phyloP scores from a whole-genome alignment of 2,113 vertebrate genomes.

The Hepsetus odoe region DNA sequence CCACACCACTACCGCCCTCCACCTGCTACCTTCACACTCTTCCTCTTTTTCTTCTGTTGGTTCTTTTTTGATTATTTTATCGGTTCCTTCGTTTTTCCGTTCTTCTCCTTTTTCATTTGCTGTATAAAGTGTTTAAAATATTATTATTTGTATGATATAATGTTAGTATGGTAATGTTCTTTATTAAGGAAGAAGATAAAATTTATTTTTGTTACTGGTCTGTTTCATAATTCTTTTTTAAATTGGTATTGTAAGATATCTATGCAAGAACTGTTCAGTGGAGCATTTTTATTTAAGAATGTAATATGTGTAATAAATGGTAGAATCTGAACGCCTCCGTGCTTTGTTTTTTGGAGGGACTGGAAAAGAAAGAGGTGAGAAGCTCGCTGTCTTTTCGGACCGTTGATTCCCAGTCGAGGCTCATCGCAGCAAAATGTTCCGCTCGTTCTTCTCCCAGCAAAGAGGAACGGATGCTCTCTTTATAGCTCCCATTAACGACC shows the following conservation, averaged over 20 bases:
- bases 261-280: constrained; percentile 99
- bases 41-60: constrained; percentile 79
- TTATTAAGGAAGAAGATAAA: constrained; percentile 99
- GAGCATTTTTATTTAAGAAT: constrained; percentile 99
- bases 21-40: constrained; percentile 80
- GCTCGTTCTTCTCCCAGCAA: constrained; percentile 39
- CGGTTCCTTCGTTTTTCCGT: constrained; percentile 76
- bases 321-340: constrained; percentile 85
- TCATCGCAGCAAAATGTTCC: not conserved
- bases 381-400: not conserved
- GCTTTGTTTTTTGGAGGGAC: constrained; percentile 3
- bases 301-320: constrained; percentile 99
- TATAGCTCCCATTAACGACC: constrained; percentile 50
- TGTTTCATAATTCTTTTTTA: constrained; percentile 99
- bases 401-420: not conserved
- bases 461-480: constrained; percentile 45
- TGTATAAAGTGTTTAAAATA: constrained; percentile 99
- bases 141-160: constrained; percentile 99
- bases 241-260: constrained; percentile 99
- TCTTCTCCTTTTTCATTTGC: constrained; percentile 83
- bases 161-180: constrained; percentile 99
- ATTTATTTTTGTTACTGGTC: constrained; percentile 99
- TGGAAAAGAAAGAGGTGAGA: not conserved
- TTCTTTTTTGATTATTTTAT: constrained; percentile 77
- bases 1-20: constrained; percentile 16